These are phyloP conservation scores for Epizoanthus illoricatus DNA, from an alignment of 92 coral and sea anemone genomes.

Conservation along the genomic window DNA sequence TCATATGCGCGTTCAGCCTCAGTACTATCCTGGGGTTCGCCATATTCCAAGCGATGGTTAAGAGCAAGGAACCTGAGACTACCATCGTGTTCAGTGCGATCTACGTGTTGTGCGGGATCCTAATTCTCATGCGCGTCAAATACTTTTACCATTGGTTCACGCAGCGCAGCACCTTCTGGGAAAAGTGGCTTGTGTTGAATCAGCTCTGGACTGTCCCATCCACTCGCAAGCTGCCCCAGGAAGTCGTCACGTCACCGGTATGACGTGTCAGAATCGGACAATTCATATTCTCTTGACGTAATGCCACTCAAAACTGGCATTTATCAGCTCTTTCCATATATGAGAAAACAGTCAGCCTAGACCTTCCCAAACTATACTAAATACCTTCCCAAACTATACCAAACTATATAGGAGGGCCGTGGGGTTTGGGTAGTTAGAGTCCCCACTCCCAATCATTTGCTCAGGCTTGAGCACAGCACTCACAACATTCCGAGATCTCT, in stretches of 20 bases:
- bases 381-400: too few relatives aligned
- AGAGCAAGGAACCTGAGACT: slow-evolving; percentile 74
- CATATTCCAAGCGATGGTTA: slow-evolving; percentile 71
- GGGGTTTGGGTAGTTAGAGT: too few relatives aligned
- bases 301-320: too few relatives aligned
- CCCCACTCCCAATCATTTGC: too few relatives aligned
- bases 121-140: slow-evolving; percentile 76
- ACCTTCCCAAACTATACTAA: too few relatives aligned
- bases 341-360: too few relatives aligned
- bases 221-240: slow-evolving; percentile 32
- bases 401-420: too few relatives aligned
- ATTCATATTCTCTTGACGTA: too few relatives aligned
- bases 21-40: slow-evolving; percentile 84
- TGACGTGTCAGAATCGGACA: not conserved
- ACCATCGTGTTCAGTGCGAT: slow-evolving; percentile 86
- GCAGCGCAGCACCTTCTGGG: slow-evolving; percentile 83
- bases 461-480: too few relatives aligned
- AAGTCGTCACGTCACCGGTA: slow-evolving; percentile 28
- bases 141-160: slow-evolving; percentile 93
- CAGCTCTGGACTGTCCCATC: slow-evolving; percentile 74
- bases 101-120: slow-evolving; percentile 85
- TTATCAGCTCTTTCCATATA: too few relatives aligned
- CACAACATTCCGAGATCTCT: too few relatives aligned
- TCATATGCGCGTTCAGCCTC: slow-evolving; percentile 77
- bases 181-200: slow-evolving; percentile 81